Conservation (phyloP, 1,140 invertebrate species). For the Rhizoglyphus robini region DNA sequence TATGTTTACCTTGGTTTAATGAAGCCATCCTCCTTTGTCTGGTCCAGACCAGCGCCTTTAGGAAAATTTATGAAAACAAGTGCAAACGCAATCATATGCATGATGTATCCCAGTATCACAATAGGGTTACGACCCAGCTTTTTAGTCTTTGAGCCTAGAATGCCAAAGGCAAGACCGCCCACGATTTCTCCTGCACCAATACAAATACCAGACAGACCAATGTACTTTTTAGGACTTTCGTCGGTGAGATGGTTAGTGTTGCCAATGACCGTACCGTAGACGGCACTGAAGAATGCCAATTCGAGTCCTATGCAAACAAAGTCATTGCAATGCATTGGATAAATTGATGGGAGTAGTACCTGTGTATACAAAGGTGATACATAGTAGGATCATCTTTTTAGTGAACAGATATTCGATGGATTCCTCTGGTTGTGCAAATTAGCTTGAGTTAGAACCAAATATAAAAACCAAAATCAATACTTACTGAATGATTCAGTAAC, state of each 20-base stretch:
- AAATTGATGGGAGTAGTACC: too few relatives aligned
- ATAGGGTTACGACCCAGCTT: slow-evolving; percentile 72
- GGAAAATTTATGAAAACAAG: slow-evolving; percentile 77
- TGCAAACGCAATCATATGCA: slow-evolving; percentile 63
- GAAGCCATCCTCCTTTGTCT: slow-evolving; percentile 44
- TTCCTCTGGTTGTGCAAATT: slow-evolving; percentile 12
- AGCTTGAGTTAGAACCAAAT: background rate
- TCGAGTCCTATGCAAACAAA: slow-evolving; percentile 88
- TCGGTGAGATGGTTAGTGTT: slow-evolving; percentile 46
- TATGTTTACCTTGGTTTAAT: slow-evolving; percentile 39
- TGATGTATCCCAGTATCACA: slow-evolving; percentile 62
- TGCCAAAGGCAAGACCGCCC: slow-evolving; percentile 71
- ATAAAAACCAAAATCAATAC: background rate
- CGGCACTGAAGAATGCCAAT: slow-evolving; percentile 81
- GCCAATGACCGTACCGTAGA: too few relatives aligned
- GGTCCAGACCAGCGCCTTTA: slow-evolving; percentile 49
- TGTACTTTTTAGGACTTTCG: slow-evolving; percentile 58
- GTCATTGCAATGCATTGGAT: too few relatives aligned
- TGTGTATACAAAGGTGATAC: slow-evolving; percentile 76
- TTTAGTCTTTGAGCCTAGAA: slow-evolving; percentile 69
- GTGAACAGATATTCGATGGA: slow-evolving; percentile 21
- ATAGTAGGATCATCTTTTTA: slow-evolving; percentile 57
- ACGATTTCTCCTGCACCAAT: too few relatives aligned
- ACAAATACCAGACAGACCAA: slow-evolving; percentile 82
- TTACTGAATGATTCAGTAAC: background rate